These are phyloP conservation scores for Psilopsiagon aymara DNA, from an alignment of 2,113 vertebrate genomes.

Conservation along the genomic window DNA sequence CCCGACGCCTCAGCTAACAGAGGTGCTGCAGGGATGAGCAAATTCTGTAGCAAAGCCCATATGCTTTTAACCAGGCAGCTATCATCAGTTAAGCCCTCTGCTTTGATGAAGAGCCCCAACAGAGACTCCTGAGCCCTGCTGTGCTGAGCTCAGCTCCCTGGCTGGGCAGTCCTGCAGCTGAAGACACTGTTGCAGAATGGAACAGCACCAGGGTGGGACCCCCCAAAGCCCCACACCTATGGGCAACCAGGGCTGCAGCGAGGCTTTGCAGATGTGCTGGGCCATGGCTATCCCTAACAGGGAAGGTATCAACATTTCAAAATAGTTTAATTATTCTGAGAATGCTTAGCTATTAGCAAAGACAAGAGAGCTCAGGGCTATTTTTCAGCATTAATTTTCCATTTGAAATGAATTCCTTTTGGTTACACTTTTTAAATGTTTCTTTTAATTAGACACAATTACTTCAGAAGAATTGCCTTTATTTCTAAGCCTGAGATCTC, in stretches of 20 bases:
- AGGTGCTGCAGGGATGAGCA: neutral
- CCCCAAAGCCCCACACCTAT: neutral
- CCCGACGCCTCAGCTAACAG: neutral
- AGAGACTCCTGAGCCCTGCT: neutral
- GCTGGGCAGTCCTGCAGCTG: neutral
- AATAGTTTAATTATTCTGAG: conserved; percentile 85
- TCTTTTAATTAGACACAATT: conserved; percentile 91
- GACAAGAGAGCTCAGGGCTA: conserved; percentile 86
- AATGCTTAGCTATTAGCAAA: conserved; percentile 85
- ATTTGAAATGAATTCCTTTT: conserved; percentile 91
- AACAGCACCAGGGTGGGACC: neutral
- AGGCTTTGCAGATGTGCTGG: conserved; percentile 9
- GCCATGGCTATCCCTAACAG: conserved; percentile 41
- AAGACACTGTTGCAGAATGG: neutral
- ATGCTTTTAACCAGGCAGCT: neutral
- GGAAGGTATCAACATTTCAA: conserved; percentile 79
- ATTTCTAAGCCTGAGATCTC: conserved; percentile 88
- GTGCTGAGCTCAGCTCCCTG: neutral
- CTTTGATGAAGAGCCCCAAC: neutral
- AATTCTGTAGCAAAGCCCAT: neutral
- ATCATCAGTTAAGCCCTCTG: neutral
- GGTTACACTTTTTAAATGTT: conserved; percentile 92
- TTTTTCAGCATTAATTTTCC: conserved; percentile 91
- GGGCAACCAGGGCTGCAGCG: neutral
- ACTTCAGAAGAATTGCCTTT: conserved; percentile 91